These are phyloP conservation scores for Zophobas atratus DNA, from an alignment of 1,140 invertebrate species.

Conservation along the genomic window DNA sequence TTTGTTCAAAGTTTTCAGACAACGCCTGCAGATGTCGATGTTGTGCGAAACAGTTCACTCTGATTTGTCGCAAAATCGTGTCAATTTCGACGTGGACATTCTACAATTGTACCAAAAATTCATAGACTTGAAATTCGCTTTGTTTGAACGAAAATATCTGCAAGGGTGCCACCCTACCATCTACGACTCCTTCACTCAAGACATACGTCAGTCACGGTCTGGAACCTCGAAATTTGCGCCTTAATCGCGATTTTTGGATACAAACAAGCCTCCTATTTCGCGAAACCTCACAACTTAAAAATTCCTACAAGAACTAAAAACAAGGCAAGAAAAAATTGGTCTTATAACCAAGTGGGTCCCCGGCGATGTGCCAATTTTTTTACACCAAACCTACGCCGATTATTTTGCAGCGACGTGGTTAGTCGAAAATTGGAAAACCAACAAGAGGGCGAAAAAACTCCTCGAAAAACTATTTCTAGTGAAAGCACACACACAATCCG, in stretches of 20 bases:
- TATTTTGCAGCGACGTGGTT: slow-evolving; percentile 1
- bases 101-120: neutral
- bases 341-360: neutral
- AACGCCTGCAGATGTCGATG: neutral
- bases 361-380: neutral
- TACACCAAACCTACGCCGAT: neutral
- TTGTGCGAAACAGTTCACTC: neutral
- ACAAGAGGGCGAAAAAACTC: neutral
- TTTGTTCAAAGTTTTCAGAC: neutral
- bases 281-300: neutral
- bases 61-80: neutral
- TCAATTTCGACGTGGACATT: neutral
- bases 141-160: neutral
- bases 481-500: neutral
- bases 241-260: neutral
- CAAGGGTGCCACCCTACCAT: neutral
- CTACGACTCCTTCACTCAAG: neutral
- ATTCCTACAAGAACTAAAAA: neutral
- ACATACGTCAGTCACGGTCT: neutral
- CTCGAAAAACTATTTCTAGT: neutral
- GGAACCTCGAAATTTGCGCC: neutral
- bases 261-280: neutral
- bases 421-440: neutral
- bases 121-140: neutral
- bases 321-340: neutral